These are phyloP conservation scores for Drosophila niveifrons DNA, from an alignment of 2,888 invertebrate genomes.

Conservation along the genomic window DNA sequence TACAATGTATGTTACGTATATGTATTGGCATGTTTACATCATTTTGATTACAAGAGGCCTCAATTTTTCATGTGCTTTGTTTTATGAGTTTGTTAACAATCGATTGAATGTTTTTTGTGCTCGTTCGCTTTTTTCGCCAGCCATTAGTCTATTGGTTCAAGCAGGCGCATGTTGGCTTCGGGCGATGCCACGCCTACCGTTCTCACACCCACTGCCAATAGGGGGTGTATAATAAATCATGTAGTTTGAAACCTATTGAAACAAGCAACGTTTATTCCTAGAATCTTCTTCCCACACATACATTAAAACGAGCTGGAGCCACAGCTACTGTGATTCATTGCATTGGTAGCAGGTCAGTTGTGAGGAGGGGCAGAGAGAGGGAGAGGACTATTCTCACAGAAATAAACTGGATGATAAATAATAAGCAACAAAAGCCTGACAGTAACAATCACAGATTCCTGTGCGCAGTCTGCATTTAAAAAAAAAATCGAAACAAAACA, in stretches of 20 bases:
- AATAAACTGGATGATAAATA: slow-evolving; percentile 66
- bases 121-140: slow-evolving; percentile 9
- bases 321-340: slow-evolving; percentile 68
- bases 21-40: not conserved
- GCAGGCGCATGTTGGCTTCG: slow-evolving; percentile 45
- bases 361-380: slow-evolving; percentile 2
- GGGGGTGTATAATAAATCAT: slow-evolving; percentile 53
- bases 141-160: slow-evolving; percentile 47
- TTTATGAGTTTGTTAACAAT: slow-evolving; percentile 64
- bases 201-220: slow-evolving; percentile 17
- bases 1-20: not conserved
- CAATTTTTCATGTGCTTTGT: slow-evolving; percentile 37
- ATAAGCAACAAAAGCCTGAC: slow-evolving; percentile 69
- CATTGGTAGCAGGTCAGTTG: slow-evolving; percentile 47
- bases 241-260: slow-evolving; percentile 48
- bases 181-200: slow-evolving; percentile 38
- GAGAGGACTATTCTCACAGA: not conserved
- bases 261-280: slow-evolving; percentile 26
- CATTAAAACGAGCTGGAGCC: not conserved
- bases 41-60: not conserved
- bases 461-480: slow-evolving; percentile 51
- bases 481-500: slow-evolving; percentile 34
- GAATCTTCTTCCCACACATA: slow-evolving; percentile 1
- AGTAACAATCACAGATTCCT: slow-evolving; percentile 54
- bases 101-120: slow-evolving; percentile 52